Evolutionary conservation across 2,888 invertebrate species (phyloP).

Genomic region (Scaptomyza tumidula): DNA sequence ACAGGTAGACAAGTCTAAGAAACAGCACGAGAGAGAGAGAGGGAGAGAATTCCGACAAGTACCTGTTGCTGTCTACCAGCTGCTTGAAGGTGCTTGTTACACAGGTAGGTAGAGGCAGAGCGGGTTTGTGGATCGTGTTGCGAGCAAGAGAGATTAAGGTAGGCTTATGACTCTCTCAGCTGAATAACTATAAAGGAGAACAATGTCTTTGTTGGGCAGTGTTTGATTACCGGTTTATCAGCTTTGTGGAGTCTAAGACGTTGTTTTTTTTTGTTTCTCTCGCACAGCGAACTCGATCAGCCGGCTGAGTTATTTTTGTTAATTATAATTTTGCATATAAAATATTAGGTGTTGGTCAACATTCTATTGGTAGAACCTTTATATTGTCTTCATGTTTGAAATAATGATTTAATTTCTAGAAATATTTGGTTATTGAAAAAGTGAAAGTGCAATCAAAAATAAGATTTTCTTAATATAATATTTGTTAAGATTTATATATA

Average conservation of each 20-base stretch:
- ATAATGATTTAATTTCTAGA: too few relatives aligned
- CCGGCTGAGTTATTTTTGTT: constrained; percentile 42
- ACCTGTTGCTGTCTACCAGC: constrained; percentile 61
- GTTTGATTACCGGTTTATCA: constrained; percentile 60
- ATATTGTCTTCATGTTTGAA: too few relatives aligned
- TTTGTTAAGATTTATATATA: too few relatives aligned
- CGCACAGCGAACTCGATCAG: constrained; percentile 44
- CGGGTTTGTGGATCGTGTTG: constrained; percentile 47
- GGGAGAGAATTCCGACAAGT: constrained; percentile 15
- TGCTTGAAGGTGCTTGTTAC: constrained; percentile 30
- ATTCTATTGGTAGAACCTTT: constrained; percentile 1
- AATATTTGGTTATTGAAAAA: too few relatives aligned
- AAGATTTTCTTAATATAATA: too few relatives aligned
- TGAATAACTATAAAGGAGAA: constrained; percentile 23
- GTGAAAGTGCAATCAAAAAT: too few relatives aligned
- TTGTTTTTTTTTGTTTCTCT: constrained; percentile 31
- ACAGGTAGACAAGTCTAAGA: constrained; percentile 21
- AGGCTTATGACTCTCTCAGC: constrained; percentile 7
- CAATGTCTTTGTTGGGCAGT: constrained; percentile 32
- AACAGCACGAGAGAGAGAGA: not conserved
- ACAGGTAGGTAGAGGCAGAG: constrained; percentile 30
- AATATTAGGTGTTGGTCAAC: constrained; percentile 35
- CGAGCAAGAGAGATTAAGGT: constrained; percentile 6
- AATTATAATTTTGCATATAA: constrained; percentile 35
- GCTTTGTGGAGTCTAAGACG: constrained; percentile 41